Evolutionary conservation across 2,888 invertebrate genomes (phyloP), one percentile per base, ranked within the genome.

Genomic region (Bellardia pandia): DNA sequence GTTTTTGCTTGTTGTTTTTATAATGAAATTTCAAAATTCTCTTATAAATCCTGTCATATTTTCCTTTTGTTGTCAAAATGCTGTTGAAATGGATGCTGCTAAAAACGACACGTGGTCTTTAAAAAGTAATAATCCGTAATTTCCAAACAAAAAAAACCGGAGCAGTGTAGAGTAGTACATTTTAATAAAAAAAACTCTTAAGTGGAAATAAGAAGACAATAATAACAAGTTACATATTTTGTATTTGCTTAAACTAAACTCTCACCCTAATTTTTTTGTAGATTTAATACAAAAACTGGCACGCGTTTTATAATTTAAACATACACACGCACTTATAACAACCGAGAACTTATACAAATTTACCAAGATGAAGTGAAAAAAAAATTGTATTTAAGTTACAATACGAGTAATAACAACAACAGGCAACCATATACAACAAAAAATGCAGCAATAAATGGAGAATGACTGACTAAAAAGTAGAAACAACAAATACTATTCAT

Each of bases 81-180:
- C n/a, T n/a, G n/a, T 42, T 74, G 78, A 79, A 78, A 78, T 72
- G 72, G 72, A 84, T 85, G 84, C 79, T 85, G 84, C 68, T 85
- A n/a, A 62, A 74, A 79, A 16, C 74, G 84, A 75, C 84, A 85
- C 84, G 84, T 85, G 84, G 78, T 85, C 74, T 74, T 83, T 76
- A 71, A 83, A 74, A 83, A 56, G 76, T 68, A 77, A 45, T 83
- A 77, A 83, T 83, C 80, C 66, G 6, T 64, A 81, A 81, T 66
- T 72, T 72, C 14, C 56, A 60, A 51, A 84, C 58, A 84, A 51
- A 72, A 84, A 84, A 69, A 40, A 42, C 64, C 62, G 62, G 23
- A 85, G 56, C 42, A 66, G 37, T 37, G 37, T 37, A 71, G 53
- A 68, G 23, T 9, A 56, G 9, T 42, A 58, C 62, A 16, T 33